These are phyloP conservation scores for Brienomyrus longianalis DNA, from an alignment of 2,113 vertebrate species.

Conservation along the genomic window DNA sequence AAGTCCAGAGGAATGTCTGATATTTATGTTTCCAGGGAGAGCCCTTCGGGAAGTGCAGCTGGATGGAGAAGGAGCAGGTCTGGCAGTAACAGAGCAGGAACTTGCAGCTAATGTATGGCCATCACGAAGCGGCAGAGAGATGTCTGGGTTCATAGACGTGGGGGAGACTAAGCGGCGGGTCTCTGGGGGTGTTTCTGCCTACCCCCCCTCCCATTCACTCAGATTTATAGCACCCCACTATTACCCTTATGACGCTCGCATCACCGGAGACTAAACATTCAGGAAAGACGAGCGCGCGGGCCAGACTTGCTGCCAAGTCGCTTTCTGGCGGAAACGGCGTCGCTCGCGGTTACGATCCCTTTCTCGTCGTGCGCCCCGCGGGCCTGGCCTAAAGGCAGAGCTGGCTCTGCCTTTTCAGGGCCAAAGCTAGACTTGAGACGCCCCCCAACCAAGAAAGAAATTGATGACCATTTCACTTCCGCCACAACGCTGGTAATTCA, in stretches of 20 bases:
- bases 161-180: not conserved
- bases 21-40: slow-evolving; percentile 59
- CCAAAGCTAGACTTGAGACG: not conserved
- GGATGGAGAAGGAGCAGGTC: slow-evolving; percentile 41
- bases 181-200: not conserved
- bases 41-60: slow-evolving; percentile 54
- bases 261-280: not conserved
- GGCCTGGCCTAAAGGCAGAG: not conserved
- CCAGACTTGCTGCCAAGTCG: not conserved
- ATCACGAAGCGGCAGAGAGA: not conserved
- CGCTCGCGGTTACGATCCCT: not conserved
- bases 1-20: slow-evolving; percentile 53
- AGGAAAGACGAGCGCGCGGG: not conserved
- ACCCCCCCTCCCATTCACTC: not conserved
- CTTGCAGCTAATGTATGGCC: not conserved
- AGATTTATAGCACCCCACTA: not conserved
- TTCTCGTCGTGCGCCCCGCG: not conserved
- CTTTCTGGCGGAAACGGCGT: not conserved
- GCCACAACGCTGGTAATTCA: not conserved
- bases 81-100: not conserved
- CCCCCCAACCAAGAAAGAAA: not conserved
- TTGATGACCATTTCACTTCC: not conserved
- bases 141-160: not conserved
- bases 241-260: not conserved
- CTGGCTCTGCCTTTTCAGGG: not conserved